These are phyloP conservation scores for Nemopilema nomurai DNA, from an alignment of 30 jellyfish, hydroid and myxozoan genomes.

Conservation along the genomic window DNA sequence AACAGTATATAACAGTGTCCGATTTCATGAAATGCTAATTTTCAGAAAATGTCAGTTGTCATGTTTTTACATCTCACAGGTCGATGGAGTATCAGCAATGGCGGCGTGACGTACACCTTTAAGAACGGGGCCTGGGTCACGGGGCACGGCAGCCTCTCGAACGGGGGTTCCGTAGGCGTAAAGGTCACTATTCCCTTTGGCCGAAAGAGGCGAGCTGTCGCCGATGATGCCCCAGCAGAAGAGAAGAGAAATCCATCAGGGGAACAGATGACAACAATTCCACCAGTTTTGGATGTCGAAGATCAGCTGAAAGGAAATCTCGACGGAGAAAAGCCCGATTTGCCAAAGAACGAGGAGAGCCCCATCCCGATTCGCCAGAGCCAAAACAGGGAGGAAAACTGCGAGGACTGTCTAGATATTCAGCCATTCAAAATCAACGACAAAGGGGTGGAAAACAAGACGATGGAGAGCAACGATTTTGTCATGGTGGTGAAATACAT, in stretches of 20 bases:
- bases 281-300: not conserved
- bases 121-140: conserved; percentile 41
- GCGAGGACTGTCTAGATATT: conserved; percentile 50
- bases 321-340: not conserved
- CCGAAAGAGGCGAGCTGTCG: conserved; percentile 45
- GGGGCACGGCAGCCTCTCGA: conserved; percentile 39
- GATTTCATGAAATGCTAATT: not conserved
- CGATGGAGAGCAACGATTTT: conserved; percentile 45
- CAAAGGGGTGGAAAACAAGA: conserved; percentile 21
- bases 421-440: conserved; percentile 35
- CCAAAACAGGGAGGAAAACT: conserved; percentile 12
- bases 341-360: not conserved
- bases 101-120: conserved; percentile 58
- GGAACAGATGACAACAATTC: not conserved
- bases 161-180: conserved; percentile 40
- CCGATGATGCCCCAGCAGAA: not conserved
- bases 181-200: conserved; percentile 49
- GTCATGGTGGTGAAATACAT: conserved; percentile 63
- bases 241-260: not conserved
- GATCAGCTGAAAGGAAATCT: not conserved
- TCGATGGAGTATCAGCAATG: conserved; percentile 49
- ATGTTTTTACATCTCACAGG: not conserved
- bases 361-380: not conserved
- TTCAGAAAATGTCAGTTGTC: not conserved
- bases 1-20: not conserved